Evolutionary conservation across 2,113 vertebrate genomes (phyloP), one percentile per base, ranked within the genome.

Genomic region (Triplophysa rosa): DNA sequence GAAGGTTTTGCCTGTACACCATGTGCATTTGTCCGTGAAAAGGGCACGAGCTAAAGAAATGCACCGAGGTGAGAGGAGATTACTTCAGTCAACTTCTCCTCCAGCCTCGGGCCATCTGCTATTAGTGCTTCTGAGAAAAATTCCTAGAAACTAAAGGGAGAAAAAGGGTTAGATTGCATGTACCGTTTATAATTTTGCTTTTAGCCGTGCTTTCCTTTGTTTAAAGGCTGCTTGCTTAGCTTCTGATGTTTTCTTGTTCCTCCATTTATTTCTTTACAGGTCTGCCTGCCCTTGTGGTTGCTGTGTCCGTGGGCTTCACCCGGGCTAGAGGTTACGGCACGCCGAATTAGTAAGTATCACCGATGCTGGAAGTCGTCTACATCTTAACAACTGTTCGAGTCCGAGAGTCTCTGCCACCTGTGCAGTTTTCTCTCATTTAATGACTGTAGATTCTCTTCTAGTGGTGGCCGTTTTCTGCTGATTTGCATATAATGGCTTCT

Each of bases 291-390:
- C 89, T 95, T 56, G 93, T 95, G 84, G 95, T 95, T 49, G 95
- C 95, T 0, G 93, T 95, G 83, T 95, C 95, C 0, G 94, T 95
- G 0, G 95, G 95, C 83, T 95, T 95, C 84, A 95, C 95, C 0
- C 89, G 94, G 88, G 95, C 95, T 75, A 94, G 95, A 91, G 95
- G 95, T 89, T 95, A 95, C 0, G 94, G 95, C 63, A 95, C 95
- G 0, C 84, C 90, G 17, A 95, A 89, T 92, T 95, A 95, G 95
- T 95, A 92, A 82, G 95, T 95, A 81, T 47, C 42, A 65, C 10
- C 17, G 5, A 54, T 77, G 37, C 21, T 40, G 8, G 2, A 45
- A 45, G 11, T 2, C 1, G 11, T 45, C 42, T 45, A 11, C 8
- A 12, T 45, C 42, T 45, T 54, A 17, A 54, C 49, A 54, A 17